These are phyloP conservation scores for Standfussiana lucernea DNA, from an alignment of 2,888 invertebrate species.

Conservation along the genomic window DNA sequence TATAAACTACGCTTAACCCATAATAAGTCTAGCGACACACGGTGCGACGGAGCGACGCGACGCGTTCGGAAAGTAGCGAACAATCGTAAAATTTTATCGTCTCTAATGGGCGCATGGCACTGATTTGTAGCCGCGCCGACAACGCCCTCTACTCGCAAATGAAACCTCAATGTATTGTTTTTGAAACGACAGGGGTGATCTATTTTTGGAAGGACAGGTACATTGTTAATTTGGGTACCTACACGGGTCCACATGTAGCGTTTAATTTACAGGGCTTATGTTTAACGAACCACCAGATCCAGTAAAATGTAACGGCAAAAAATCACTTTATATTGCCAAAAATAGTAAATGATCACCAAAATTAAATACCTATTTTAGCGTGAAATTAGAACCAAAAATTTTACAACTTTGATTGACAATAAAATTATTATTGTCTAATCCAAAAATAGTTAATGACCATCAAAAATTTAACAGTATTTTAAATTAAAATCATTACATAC, in stretches of 20 bases:
- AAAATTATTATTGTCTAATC: too few relatives aligned
- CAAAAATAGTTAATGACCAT: too few relatives aligned
- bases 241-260: conserved; percentile 39
- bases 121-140: conserved; percentile 81
- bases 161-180: conserved; percentile 71
- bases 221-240: conserved; percentile 56
- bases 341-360: too few relatives aligned
- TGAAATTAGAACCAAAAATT: too few relatives aligned
- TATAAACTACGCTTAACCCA: conserved; percentile 64
- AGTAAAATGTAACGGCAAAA: too few relatives aligned
- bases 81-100: conserved; percentile 87
- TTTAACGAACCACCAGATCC: too few relatives aligned
- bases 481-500: too few relatives aligned
- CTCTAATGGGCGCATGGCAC: conserved; percentile 81
- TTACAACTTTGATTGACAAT: too few relatives aligned
- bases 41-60: conserved; percentile 69
- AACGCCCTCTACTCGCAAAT: conserved; percentile 68
- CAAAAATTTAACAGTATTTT: too few relatives aligned
- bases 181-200: conserved; percentile 59
- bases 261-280: too few relatives aligned
- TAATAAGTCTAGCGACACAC: conserved; percentile 73
- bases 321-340: too few relatives aligned
- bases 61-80: conserved; percentile 80
- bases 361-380: too few relatives aligned
- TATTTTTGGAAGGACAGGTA: conserved; percentile 66